Base-by-base conservation (phyloP, 1,140 invertebrate species). In the Habropoda laboriosa region DNA sequence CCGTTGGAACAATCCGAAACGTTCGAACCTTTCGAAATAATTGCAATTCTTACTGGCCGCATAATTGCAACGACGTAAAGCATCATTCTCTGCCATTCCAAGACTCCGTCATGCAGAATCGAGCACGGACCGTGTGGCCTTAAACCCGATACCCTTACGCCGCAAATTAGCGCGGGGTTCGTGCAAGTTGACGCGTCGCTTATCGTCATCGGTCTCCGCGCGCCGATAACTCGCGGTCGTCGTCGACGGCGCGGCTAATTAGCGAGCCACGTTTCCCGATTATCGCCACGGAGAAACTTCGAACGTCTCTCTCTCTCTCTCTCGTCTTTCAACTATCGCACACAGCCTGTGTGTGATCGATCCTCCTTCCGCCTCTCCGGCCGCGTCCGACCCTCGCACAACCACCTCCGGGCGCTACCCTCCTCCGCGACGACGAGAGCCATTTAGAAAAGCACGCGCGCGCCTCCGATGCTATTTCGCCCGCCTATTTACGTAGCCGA, bases 401-500 rank as follows among this genome's bases (percentile, higher is more conserved):
- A n/a, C n/a, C n/a, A n/a, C n/a, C n/a, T 13, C 7, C 0, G 49
- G n/a, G 8, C 47, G 47, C 8, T 13, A 18, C 8, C 8, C 32
- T 10, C 47, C 66, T 2, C 38, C 0, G 1, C 35, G 32, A n/a
- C 49, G 12, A n/a, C n/a, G n/a, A n/a, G n/a, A 61, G 4, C 47
- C 53, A 45, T 57, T 79, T 47, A 55, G 42, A 64, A 79, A 72
- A 72, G 68, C 27, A 53, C 58, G 68, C 24, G 49, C 30, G 76
- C 57, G 38, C n/a, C n/a, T n/a, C n/a, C 8, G 67, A 60, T 47
- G 67, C 40, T 68, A 60, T 60, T 67, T 38, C 64, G 64, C 8
- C 64, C 40, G 51, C 63, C 51, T 71, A 78, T 78, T 71, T 78
- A 60, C 75, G 55, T 60, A 60, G 66, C 40, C 75, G 75, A 70